Base-by-base conservation (phyloP, 2,113 vertebrate species). In the Falcunculus frontatus region DNA sequence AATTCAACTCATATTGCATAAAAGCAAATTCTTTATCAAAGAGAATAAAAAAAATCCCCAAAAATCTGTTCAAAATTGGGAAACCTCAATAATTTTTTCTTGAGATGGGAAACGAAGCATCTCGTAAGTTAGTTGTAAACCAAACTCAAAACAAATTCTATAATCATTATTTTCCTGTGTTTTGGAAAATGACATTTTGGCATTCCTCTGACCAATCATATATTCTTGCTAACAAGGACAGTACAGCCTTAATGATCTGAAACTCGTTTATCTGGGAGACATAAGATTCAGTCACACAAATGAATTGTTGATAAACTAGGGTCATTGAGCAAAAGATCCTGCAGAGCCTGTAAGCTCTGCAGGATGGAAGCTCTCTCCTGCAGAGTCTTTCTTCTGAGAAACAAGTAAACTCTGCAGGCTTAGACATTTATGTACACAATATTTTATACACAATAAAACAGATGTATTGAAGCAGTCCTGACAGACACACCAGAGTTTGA, bases 381-480 rank as follows among this genome's bases (percentile, higher is more conserved):
- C 92, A 78, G 93, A 90, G 95, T 46, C 93, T 93, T 97, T 96
- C 90, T 96, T 96, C 77, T 76, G n/a, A 89, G 76, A 92, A 96
- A 95, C 86, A 97, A 95, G 83, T 56, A 89, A 92, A 93, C 81
- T 95, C 90, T 79, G 69, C 90, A 93, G 86, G 76, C 86, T 93
- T 60, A 72, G 82, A 89, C 15, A 49, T 79, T 93, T 90, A 60
- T 93, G 64, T 82, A 92, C 88, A 75, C 37, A 86, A 14, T 72
- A 86, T 88, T 93, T 93, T 84, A 93, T 88, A 88, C 65, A 94
- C 63, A 93, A 65, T 85, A 90, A 37, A 17, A 0, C 49, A 93
- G 70, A 83, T 50, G n/a, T 35, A 69, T 27, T 64, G 84, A 91
- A 93, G 49, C 37, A 87, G n/a, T 42, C 46, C 22, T 0, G 0